Evolutionary conservation across 2,113 vertebrate genomes (phyloP).

Genomic region (Tor tambroides): DNA sequence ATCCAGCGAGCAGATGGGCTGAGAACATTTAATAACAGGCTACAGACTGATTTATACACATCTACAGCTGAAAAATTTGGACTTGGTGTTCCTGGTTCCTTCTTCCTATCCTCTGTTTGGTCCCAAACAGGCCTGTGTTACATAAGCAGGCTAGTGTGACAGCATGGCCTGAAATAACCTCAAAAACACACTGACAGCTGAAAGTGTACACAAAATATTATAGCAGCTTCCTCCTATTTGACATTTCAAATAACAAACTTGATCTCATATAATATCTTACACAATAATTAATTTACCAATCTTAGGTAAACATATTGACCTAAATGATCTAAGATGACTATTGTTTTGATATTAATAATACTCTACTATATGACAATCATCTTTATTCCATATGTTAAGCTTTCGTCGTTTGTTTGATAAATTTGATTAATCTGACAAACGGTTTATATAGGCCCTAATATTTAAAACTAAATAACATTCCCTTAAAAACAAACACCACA

Average conservation of each 20-base stretch:
- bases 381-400: not conserved
- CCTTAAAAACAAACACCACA: not conserved
- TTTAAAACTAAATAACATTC: not conserved
- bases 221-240: not conserved
- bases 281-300: not conserved
- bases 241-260: not conserved
- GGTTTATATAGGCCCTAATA: not conserved
- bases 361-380: not conserved
- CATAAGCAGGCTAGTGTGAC: not conserved
- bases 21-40: conserved; percentile 2
- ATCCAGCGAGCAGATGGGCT: not conserved
- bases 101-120: not conserved
- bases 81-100: not conserved
- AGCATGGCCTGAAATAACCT: not conserved
- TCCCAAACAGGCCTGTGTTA: conserved; percentile 26
- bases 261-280: not conserved
- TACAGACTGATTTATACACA: not conserved
- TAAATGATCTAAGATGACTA: not conserved
- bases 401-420: not conserved
- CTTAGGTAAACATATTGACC: not conserved
- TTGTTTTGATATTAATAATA: no score
- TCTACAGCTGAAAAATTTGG: not conserved
- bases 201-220: not conserved
- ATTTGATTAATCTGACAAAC: not conserved
- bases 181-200: not conserved